phyloP scores from a whole-genome alignment of 1,140 invertebrate genomes.

The Myzus persicae region DNA sequence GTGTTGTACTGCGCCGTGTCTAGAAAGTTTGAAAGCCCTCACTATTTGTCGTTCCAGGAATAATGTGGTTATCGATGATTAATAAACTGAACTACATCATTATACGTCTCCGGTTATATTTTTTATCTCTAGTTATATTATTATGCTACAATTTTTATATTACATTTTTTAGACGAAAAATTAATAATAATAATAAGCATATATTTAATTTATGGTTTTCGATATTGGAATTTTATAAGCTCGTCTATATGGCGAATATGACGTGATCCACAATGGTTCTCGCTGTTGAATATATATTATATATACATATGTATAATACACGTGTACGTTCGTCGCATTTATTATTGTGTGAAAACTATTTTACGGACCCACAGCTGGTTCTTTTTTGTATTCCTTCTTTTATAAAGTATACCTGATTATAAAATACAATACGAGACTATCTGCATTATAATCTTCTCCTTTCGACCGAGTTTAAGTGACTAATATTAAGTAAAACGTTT shows the following conservation, averaged over 20 bases:
- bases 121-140: too few relatives aligned
- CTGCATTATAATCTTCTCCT: background rate
- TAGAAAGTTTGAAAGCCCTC: background rate
- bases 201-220: background rate
- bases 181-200: background rate
- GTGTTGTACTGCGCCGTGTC: background rate
- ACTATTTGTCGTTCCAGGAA: background rate
- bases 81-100: background rate
- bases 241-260: too few relatives aligned
- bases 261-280: background rate
- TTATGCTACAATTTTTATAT: too few relatives aligned
- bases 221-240: background rate
- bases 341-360: background rate
- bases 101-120: too few relatives aligned
- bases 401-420: background rate
- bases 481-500: background rate
- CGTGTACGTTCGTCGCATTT: background rate
- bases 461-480: background rate
- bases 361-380: slow-evolving; percentile 19
- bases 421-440: background rate
- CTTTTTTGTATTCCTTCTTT: background rate
- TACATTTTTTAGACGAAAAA: background rate
- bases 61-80: background rate
- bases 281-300: background rate
- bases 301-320: background rate